Evolutionary conservation across 2,888 invertebrate species (phyloP), one percentile per base, ranked within the genome.

Genomic region (Drosophila kuntzei): DNA sequence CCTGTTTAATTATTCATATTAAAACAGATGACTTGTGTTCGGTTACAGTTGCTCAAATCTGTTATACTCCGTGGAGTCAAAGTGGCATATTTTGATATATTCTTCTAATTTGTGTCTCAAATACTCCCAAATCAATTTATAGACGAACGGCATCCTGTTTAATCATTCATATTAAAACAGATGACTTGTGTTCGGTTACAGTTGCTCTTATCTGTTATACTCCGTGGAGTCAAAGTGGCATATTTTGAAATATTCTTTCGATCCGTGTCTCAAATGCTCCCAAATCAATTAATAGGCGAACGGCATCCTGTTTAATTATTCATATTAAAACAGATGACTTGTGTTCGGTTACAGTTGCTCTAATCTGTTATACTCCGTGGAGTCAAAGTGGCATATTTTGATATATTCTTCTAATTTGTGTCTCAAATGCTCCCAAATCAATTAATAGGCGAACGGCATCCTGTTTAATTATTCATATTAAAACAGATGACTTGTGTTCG

Each of bases 401-500:
- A 29, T 14, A 7, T 29, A 12, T 3, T 7, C 16, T 3, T 18
- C 20, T 22, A n/a, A 50, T 46, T 14, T 67, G 47, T 74, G 68
- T 80, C 72, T 80, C 72, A 75, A 74, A 77, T 57, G 41, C 79
- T 81, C 79, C 71, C 7, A 78, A 11, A 77, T 2, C 6, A 74
- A 60, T 4, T 0, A 0, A 41, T 32, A 46, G 34, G 51, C 43
- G 50, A 65, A 75, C 74, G 71, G 67, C 76, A 75, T 71, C 68
- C 71, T 75, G 72, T 54, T 68, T 71, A 72, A 64, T 64, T 12
- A 0, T 0, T 20, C 1, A 61, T 71, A 65, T 65, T 71, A 68
- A 53, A 61, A 53, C 67, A 80, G 81, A 73, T 69, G 76, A 80
- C 68, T 79, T 68, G 55, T 66, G 62, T 70, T 70, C 27, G 77